A percentile compares a stretch with the other conserved stretches of the same genome.
Evolutionary conservation across 1,140 invertebrate species (phyloP).

Genomic region (Scylla paramamosain): DNA sequence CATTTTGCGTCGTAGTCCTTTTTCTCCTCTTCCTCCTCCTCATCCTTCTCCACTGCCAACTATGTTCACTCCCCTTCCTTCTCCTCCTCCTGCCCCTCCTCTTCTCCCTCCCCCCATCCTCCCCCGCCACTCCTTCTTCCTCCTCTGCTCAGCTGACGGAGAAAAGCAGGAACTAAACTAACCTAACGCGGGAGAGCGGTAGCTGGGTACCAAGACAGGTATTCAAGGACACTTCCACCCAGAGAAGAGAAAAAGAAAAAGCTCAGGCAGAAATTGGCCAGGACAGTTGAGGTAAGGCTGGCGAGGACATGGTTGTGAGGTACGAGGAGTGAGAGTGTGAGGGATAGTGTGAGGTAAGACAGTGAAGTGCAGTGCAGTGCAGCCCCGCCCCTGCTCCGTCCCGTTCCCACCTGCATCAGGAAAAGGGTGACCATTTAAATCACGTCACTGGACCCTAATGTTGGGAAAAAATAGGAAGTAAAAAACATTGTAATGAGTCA

Average conservation of each 20-base stretch:
- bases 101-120: background rate
- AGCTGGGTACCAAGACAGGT: background rate
- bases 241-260: background rate
- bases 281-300: background rate
- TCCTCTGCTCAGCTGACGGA: background rate
- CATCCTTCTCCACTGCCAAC: no score
- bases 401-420: background rate
- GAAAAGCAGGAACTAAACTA: conserved; percentile 2
- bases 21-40: background rate
- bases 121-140: background rate
- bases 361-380: no score
- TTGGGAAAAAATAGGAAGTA: background rate
- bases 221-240: background rate
- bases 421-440: background rate
- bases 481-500: conserved; percentile 12
- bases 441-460: background rate
- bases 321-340: background rate
- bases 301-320: no score
- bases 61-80: no score
- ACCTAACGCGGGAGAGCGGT: background rate
- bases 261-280: background rate
- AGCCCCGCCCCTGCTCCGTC: no score
- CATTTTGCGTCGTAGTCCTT: background rate
- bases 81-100: background rate
- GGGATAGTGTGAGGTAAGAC: no score